Percentiles rank a stretch among this genome's conserved stretches.
Conservation (phyloP, 2,888 invertebrate species). For the Tinea trinotella region DNA sequence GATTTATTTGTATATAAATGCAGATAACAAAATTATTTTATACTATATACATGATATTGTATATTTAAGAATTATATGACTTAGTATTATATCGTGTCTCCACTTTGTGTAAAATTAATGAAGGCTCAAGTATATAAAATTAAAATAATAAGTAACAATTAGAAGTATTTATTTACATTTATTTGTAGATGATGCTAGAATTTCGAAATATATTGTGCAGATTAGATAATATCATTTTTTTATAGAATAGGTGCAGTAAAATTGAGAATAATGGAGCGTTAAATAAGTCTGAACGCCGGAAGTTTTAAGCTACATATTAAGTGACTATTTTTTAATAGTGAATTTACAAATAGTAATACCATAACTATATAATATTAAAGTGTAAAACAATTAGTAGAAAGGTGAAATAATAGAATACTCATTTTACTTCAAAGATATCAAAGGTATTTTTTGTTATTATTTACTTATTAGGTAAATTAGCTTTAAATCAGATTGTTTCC, state of each 20-base stretch:
- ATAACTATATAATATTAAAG: background rate
- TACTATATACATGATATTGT: background rate
- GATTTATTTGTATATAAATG: background rate
- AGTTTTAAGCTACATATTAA: background rate
- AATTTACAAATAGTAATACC: background rate
- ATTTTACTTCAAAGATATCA: background rate
- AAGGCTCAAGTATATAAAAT: slow-evolving; percentile 8
- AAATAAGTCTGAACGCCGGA: background rate
- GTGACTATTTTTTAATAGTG: background rate
- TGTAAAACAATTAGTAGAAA: background rate
- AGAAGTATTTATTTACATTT: background rate
- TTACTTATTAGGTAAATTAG: background rate
- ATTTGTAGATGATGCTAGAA: slow-evolving; percentile 4
- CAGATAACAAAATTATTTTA: background rate
- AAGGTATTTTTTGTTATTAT: background rate
- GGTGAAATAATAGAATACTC: background rate
- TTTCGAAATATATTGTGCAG: slow-evolving; percentile 1
- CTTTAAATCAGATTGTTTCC: background rate
- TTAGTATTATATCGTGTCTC: slow-evolving; percentile 10
- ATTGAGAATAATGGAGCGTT: background rate
- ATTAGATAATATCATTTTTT: background rate
- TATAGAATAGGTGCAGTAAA: background rate
- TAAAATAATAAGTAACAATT: background rate
- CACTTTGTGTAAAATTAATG: slow-evolving; percentile 5
- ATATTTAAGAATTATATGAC: background rate